Evolutionary conservation across 2,888 invertebrate species (phyloP).

Genomic region (Acleris emargana): DNA sequence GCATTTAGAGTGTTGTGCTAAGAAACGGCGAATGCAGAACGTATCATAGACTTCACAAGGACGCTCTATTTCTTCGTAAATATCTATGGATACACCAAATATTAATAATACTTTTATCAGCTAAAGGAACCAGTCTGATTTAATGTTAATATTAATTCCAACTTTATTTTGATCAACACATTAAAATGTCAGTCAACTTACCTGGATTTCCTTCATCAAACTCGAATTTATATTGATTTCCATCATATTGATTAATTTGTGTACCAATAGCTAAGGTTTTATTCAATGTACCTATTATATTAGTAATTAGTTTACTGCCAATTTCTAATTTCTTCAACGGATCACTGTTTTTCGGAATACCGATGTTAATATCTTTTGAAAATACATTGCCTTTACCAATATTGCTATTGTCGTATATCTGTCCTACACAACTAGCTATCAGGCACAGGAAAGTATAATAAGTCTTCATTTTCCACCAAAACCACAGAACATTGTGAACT

Average conservation of each 20-base stretch:
- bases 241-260: background rate
- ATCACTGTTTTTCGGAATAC: background rate
- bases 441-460: background rate
- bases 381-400: background rate
- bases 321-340: background rate
- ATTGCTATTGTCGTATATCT: background rate
- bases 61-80: slow-evolving; percentile 21
- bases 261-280: background rate
- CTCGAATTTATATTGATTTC: background rate
- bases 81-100: background rate
- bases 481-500: background rate
- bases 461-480: background rate
- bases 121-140: background rate
- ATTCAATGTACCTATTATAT: background rate
- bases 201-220: slow-evolving; percentile 29
- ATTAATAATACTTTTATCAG: background rate
- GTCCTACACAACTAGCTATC: background rate
- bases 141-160: no score
- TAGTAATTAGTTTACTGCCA: background rate
- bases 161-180: background rate
- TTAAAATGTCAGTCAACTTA: slow-evolving; percentile 1
- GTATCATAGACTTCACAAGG: slow-evolving; percentile 37
- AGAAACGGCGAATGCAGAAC: slow-evolving; percentile 39
- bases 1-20: slow-evolving; percentile 38
- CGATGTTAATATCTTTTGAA: background rate